Percentiles rank a stretch among this genome's conserved stretches.
Conservation (phyloP, 2,113 vertebrate genomes). For the cat (Felis catus) region F.catus_Fca126_mat1.0 CM031418.1:134566001-134566500, state of each 20-base stretch:
- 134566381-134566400: neutral
- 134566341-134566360: conserved; percentile 95
- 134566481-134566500: accelerated
- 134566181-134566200: accelerated
- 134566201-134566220: neutral
- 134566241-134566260: conserved; percentile 94
- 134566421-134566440: neutral
- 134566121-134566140: accelerated
- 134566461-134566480: neutral
- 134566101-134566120: conserved; percentile 85
- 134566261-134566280: conserved; percentile 92
- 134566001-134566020: conserved; percentile 93
- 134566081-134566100: conserved; percentile 92
- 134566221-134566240: neutral
- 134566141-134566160: accelerated
- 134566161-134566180: neutral
- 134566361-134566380: accelerated
- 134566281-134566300: conserved; percentile 95
- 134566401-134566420: neutral
- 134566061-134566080: conserved; percentile 93
- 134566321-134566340: conserved; percentile 98
- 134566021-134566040: conserved; percentile 92
- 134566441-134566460: neutral
- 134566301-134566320: conserved; percentile 96
- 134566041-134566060: conserved; percentile 95